A percentile compares a stretch with the other conserved stretches of the same genome.
Conservation (phyloP, 92 coral and sea anemone genomes). For the Scolanthus callimorphus region DNA sequence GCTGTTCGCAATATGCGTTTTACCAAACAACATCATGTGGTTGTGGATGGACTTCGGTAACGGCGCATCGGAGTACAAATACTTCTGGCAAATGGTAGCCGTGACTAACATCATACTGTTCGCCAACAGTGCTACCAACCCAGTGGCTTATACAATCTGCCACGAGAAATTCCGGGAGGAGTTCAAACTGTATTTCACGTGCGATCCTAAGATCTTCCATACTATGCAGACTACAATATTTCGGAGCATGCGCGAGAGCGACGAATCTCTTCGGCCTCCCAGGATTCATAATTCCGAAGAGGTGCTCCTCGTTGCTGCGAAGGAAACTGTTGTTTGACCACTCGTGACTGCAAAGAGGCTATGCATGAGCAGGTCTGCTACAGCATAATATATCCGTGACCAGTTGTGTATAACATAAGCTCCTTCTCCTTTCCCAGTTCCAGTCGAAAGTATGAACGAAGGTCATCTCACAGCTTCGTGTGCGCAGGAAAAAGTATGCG, state of each 20-base stretch:
- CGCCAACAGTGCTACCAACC: slow-evolving; percentile 95
- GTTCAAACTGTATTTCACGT: slow-evolving; percentile 61
- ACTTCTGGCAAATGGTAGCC: slow-evolving; percentile 74
- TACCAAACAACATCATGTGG: slow-evolving; percentile 96
- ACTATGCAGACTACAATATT: slow-evolving; percentile 33
- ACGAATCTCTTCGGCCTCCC: slow-evolving; percentile 1
- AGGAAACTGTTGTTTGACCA: slow-evolving; percentile 44
- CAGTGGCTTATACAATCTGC: slow-evolving; percentile 92
- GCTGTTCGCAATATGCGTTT: slow-evolving; percentile 83
- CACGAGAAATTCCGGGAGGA: slow-evolving; percentile 94
- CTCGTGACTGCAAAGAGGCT: too few species aligned
- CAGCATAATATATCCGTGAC: too few species aligned
- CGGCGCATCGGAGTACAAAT: slow-evolving; percentile 41
- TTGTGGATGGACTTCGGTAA: slow-evolving; percentile 94
- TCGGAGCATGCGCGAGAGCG: slow-evolving; percentile 5
- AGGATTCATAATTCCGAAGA: slow-evolving; percentile 14
- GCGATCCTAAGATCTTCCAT: slow-evolving; percentile 49
- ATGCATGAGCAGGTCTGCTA: too few species aligned
- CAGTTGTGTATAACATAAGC: too few species aligned
- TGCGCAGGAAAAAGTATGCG: too few species aligned
- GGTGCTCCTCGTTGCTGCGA: slow-evolving; percentile 20
- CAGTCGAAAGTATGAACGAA: too few species aligned
- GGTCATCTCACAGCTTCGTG: too few species aligned
- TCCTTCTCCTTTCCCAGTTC: too few species aligned
- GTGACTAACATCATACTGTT: slow-evolving; percentile 84